A percentile compares a stretch with the other conserved stretches of the same genome.
Conservation (phyloP, 2,113 vertebrate species). For the Eulacestoma nigropectus region DNA sequence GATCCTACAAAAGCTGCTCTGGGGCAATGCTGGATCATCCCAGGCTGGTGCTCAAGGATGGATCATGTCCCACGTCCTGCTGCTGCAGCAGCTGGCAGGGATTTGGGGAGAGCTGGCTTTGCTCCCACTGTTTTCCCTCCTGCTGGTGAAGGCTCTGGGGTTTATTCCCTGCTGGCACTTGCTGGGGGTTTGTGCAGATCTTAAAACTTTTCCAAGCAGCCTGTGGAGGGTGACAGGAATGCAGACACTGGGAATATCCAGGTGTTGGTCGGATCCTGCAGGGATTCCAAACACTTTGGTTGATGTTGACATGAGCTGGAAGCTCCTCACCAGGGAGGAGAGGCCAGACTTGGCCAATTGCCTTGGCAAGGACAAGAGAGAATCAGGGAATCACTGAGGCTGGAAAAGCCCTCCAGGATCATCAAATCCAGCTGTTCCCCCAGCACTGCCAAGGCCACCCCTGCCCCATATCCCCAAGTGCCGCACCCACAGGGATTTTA, state of each 20-base stretch:
- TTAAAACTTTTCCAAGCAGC: neutral
- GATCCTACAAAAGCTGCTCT: neutral
- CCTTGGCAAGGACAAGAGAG: neutral
- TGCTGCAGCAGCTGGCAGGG: neutral
- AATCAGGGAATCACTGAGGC: neutral
- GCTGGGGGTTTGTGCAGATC: neutral
- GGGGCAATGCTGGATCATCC: neutral
- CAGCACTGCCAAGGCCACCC: neutral
- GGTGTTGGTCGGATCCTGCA: neutral
- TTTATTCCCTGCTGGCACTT: neutral
- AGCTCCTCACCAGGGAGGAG: neutral
- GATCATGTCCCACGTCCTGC: neutral
- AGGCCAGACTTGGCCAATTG: no score
- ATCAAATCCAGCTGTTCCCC: neutral
- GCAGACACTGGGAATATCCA: neutral
- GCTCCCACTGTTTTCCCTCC: rapidly evolving
- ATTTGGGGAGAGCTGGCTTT: neutral
- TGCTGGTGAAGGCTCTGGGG: neutral
- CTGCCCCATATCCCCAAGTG: neutral
- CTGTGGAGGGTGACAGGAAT: neutral
- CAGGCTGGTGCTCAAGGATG: neutral
- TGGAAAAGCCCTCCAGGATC: neutral
- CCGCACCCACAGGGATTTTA: neutral
- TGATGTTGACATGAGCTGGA: neutral
- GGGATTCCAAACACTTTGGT: neutral